Base-by-base conservation (phyloP, 2,113 vertebrate genomes). In the Parus major region DNA sequence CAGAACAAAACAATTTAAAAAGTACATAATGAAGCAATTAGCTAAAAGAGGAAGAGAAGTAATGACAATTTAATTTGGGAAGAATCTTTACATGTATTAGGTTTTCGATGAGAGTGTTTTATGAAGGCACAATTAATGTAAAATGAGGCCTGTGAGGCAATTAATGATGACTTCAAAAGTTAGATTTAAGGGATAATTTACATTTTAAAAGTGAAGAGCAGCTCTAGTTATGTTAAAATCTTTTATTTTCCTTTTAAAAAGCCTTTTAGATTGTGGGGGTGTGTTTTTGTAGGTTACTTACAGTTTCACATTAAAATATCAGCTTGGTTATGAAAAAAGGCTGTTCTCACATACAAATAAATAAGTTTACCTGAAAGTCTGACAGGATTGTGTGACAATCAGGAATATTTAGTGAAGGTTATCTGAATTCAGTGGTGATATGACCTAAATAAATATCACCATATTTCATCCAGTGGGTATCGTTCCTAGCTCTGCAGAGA, bases 1-100 rank as follows among this genome's bases (percentile, higher is more conserved):
- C 85, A 95, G 96, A 97, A 95, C 88, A 95, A 93, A 97, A 86
- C 92, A 86, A 89, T 97, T 94, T 11, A 1, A 95, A 96, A 96
- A 94, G 86, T 91, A 96, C 82, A 80, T 95, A 96, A 97, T 95
- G 94, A 97, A 96, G 91, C 95, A 90, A 83, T 96, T 96, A 96
- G 49, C 93, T 93, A 44, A 79, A 95, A 94, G 82, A 70, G 65
- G 75, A 73, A 82, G 42, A n/a, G 21, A 29, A 60, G 65, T 75
- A 72, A 39, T 66, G 78, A 77, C 73, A 69, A 27, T 78, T 86
- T 88, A 92, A 70, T 75, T 76, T 50, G 21, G 61, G 76, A 90
- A 83, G 69, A 71, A 82, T 86, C 70, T 96, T 93, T 90, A 44
- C 68, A 33, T 57, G 57, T 28, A 33, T 86, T 94, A 88, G 39